These are phyloP conservation scores for Pachliopta kotzebuea DNA, from an alignment of 2,888 invertebrate species.

Conservation along the genomic window DNA sequence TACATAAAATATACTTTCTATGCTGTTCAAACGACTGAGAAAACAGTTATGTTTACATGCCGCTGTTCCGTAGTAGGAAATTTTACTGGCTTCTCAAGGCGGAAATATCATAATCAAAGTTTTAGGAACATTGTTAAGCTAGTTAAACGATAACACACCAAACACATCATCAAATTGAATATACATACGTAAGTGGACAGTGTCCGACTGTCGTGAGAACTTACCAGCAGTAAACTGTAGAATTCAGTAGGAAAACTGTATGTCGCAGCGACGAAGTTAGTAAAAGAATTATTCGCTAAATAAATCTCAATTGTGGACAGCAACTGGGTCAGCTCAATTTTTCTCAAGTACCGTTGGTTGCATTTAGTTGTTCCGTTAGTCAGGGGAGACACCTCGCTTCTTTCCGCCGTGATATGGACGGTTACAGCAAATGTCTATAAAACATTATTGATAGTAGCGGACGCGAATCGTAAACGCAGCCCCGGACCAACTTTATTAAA, in stretches of 20 bases:
- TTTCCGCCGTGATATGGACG: conserved; percentile 5
- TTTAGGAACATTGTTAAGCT: no score
- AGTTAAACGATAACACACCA: no score
- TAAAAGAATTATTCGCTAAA: conserved; percentile 31
- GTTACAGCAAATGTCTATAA: conserved; percentile 12
- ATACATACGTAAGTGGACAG: conserved; percentile 1
- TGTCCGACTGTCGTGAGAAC: conserved; percentile 1
- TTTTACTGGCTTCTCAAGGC: no score
- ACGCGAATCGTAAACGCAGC: conserved; percentile 7
- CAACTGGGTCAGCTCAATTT: conserved; percentile 28
- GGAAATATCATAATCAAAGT: no score
- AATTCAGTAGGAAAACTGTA: conserved; percentile 22
- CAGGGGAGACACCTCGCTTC: conserved; percentile 10
- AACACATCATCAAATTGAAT: neutral
- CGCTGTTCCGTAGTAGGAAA: no score
- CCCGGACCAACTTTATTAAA: conserved; percentile 1
- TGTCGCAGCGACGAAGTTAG: conserved; percentile 32
- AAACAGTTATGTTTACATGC: no score
- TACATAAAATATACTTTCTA: no score
- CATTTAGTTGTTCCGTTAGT: conserved; percentile 28
- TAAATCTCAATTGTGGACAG: conserved; percentile 29
- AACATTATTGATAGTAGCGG: conserved; percentile 1
- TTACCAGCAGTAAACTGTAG: conserved; percentile 9
- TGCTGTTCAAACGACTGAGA: no score
- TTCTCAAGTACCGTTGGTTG: conserved; percentile 29